Evolutionary conservation across 2,888 invertebrate species (phyloP), one percentile per base, ranked within the genome.

Genomic region (Polydrusus tereticollis): DNA sequence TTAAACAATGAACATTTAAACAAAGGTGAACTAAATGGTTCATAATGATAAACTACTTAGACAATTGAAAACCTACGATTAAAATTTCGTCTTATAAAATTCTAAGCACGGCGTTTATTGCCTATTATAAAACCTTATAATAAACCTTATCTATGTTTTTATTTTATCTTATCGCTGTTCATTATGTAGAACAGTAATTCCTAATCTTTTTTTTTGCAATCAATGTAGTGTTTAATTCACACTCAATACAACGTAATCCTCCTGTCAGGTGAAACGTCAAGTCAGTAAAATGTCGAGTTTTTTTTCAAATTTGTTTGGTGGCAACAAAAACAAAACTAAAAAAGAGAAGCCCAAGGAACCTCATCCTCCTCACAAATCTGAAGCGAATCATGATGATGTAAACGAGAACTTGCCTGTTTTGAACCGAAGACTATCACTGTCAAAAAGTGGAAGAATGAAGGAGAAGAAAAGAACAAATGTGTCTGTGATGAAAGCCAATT

Each of bases 371-470:
- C 55, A 55, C 12, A 43, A 45, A 26, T 20, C 63, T 10, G 58
- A 75, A 65, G 14, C 47, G 5, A 62, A 36, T 26, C 52, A 36
- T 16, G 58, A 69, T 3, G 66, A 59, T 7, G 68, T 68, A n/a
- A 16, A 26, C 6, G 65, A 72, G 18, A 67, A 75, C 8, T 18
- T 76, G 41, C 76, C 77, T 2, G 75, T 73, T 4, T 50, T 80
- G 33, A 69, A 71, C 7, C 66, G 81, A 18, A 64, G 77, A 73
- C 75, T 79, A 63, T 81, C 81, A 1, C 67, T 80, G 52, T 80
- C 81, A 33, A 81, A 80, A 74, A 81, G 80, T 74, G 81, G 81
- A 8, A 75, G 81, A 71, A 78, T 81, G 78, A 80, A 80, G 58
- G 80, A 81, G 60, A 77, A 75, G 57, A 80, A 79, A 50, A 52